Evolutionary conservation across 2,888 invertebrate genomes (phyloP).

Genomic region (Ormyrus thymus): DNA sequence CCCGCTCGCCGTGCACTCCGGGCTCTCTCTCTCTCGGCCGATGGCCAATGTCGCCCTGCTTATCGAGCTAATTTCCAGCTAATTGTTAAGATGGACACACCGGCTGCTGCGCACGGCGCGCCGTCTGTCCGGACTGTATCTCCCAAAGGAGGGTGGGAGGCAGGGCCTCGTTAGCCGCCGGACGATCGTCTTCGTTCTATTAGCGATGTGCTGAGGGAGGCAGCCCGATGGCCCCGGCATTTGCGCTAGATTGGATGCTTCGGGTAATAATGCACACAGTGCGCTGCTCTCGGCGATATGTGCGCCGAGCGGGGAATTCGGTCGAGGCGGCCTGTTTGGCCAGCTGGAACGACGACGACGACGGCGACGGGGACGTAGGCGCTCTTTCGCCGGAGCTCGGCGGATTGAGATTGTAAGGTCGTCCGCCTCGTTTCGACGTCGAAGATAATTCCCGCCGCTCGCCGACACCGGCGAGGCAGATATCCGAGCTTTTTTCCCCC

Average conservation of each 20-base stretch:
- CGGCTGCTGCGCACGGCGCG: constrained; percentile 14
- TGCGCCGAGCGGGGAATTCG: too few species aligned
- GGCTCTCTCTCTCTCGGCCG: constrained; percentile 40
- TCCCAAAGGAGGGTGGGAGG: not conserved
- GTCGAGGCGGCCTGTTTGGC: too few species aligned
- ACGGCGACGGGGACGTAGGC: too few species aligned
- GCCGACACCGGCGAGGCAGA: too few species aligned
- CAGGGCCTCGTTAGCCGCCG: constrained; percentile 22
- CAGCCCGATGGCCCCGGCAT: not conserved
- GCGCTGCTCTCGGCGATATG: not conserved
- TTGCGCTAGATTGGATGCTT: constrained; percentile 31
- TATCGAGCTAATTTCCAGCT: constrained; percentile 68
- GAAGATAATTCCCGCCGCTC: not conserved
- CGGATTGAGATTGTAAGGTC: too few species aligned
- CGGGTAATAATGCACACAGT: constrained; percentile 37
- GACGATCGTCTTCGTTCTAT: constrained; percentile 46
- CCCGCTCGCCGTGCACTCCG: constrained; percentile 50
- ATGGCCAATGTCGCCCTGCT: constrained; percentile 57
- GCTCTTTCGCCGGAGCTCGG: not conserved
- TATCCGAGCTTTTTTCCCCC: too few species aligned
- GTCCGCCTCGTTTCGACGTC: not conserved
- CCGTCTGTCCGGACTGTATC: not conserved
- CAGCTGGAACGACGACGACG: too few species aligned
- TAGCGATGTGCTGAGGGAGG: not conserved
- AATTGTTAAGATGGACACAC: constrained; percentile 61